A percentile compares a stretch with the other conserved stretches of the same genome.
These are phyloP conservation scores for Budorcas taxicolor DNA, from an alignment of 2,113 vertebrate genomes.

Conservation along the genomic window DNA sequence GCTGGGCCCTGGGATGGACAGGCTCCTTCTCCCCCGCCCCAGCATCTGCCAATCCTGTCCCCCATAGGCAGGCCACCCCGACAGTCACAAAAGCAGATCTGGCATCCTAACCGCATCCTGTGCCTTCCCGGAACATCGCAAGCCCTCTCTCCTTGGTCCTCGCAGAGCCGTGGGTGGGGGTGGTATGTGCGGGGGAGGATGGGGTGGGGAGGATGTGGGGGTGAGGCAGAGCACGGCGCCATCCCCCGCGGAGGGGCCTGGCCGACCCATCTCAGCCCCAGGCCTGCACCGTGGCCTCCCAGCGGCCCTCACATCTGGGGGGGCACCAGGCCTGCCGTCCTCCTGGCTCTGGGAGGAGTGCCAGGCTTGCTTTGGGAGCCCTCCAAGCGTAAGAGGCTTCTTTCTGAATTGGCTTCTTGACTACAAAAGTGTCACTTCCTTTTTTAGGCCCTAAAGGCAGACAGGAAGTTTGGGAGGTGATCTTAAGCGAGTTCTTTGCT, in stretches of 20 bases:
- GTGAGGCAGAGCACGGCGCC: rapidly evolving
- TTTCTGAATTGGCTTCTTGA: background rate
- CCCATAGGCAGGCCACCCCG: background rate
- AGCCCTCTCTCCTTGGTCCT: background rate
- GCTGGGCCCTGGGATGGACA: background rate
- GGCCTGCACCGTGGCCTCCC: rapidly evolving
- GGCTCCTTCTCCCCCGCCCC: background rate
- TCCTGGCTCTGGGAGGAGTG: background rate
- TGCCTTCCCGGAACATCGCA: too few species aligned
- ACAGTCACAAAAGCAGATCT: background rate
- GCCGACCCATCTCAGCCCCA: rapidly evolving
- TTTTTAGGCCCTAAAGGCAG: background rate
- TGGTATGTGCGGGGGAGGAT: background rate
- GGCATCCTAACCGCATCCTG: background rate
- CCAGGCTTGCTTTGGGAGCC: background rate
- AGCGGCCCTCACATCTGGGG: rapidly evolving
- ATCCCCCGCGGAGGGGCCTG: background rate
- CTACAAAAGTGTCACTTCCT: background rate
- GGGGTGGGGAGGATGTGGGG: background rate
- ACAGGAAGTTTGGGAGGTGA: background rate
- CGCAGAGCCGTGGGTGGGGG: background rate
- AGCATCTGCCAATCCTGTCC: background rate
- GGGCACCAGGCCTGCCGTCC: rapidly evolving
- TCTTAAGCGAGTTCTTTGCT: background rate
- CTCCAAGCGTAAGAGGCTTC: background rate